Base-by-base conservation (phyloP, 2,888 invertebrate species). In the Branchipolynoe longqiensis region DNA sequence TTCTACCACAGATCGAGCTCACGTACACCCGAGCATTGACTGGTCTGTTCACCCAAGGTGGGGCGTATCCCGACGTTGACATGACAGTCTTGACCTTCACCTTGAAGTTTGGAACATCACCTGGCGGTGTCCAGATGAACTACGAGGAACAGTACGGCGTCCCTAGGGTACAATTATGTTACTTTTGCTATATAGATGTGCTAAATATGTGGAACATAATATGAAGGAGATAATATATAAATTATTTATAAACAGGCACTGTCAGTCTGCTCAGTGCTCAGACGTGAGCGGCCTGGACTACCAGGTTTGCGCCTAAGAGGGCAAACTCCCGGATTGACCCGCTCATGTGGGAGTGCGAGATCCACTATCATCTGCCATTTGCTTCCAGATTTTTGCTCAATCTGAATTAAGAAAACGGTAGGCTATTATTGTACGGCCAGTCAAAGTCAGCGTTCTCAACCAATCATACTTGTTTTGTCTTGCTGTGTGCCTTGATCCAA, bases 11-110 rank as follows among this genome's bases (percentile, higher is more conserved):
- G 78, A 48, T 78, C 8, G 78, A 78, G 28, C 48, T 78, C 8
- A 78, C 48, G 6, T 78, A 28, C 31, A 0, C 78, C 41, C 78
- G 78, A 1, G 28, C 14, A 33, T 41, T 78, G 41, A 78, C 78
- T 2, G 78, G 78, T 6, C 41, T 78, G 28, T 41, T 78, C 25
- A 78, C 78, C 22, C 78, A 78, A 28, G 78, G 78, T 14, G 78
- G 78, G 28, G 41, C 25, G 54, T 18, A 78, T 12, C 31, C 41
- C 0, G 78, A 78, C 33, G 18, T 25, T 0, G 31, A 18, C n/a
- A 6, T 12, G 25, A 78, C 33, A 28, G 78, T 78, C 3, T 6
- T 1, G 31, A 31, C 54, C 4, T 28, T 78, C 48, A 41, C 28
- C 41, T 8, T 78, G 12, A 2, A 41, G 25, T 78, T 48, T 22